Percentiles rank a stretch among this genome's conserved stretches.
Evolutionary conservation across 2,113 vertebrate genomes (phyloP).

Genomic region (Taurulus bubalis): DNA sequence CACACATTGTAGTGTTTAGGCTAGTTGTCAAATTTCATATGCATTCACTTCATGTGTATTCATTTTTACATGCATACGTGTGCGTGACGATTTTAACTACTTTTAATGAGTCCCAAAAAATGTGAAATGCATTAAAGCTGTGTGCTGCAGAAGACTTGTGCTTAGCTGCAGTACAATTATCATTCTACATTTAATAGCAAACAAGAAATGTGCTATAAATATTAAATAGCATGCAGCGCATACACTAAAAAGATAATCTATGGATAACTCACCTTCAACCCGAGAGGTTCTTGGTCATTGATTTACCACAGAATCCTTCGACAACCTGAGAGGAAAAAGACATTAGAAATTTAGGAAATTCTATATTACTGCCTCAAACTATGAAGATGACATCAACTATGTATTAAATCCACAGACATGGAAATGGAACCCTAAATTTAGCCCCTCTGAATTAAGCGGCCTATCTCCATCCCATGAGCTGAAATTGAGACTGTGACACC

Average conservation of each 20-base stretch:
- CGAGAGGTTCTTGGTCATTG: slow-evolving; percentile 65
- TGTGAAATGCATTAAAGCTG: slow-evolving; percentile 13
- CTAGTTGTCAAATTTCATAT: slow-evolving; percentile 40
- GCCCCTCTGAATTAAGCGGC: slow-evolving; percentile 5
- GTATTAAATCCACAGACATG: background rate
- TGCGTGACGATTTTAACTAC: background rate
- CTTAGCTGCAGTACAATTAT: slow-evolving; percentile 24
- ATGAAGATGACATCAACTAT: background rate
- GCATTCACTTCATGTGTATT: background rate
- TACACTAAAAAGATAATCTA: background rate
- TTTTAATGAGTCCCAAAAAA: background rate
- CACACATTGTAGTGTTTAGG: slow-evolving; percentile 39
- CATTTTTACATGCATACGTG: slow-evolving; percentile 3
- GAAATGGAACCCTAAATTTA: slow-evolving; percentile 7
- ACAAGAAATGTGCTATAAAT: background rate
- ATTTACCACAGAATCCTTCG: slow-evolving; percentile 57
- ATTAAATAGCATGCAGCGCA: background rate
- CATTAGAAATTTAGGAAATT: slow-evolving; percentile 12
- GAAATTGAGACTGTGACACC: background rate
- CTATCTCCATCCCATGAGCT: background rate
- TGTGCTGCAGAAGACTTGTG: slow-evolving; percentile 23
- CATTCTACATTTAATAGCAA: slow-evolving; percentile 20
- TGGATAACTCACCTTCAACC: slow-evolving; percentile 64
- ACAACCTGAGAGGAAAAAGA: slow-evolving; percentile 52
- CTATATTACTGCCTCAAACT: background rate